phyloP scores from a whole-genome alignment of 2,113 vertebrate genomes.

The Corythornis cristatus region DNA sequence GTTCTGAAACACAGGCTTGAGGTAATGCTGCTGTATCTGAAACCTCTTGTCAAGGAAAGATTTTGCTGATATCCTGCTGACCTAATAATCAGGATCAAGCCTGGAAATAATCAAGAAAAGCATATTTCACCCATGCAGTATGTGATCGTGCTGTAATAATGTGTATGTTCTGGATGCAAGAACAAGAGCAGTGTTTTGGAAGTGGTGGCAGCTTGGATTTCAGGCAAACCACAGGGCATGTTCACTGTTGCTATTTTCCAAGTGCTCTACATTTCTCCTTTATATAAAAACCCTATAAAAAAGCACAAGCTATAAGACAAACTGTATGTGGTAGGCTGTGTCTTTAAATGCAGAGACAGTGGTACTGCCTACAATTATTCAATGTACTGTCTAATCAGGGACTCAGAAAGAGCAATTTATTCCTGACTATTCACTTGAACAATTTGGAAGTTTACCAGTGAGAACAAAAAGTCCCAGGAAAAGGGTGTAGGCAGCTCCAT shows the following conservation, averaged over 20 bases:
- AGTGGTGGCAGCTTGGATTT: slow-evolving; percentile 2
- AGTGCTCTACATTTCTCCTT: background rate
- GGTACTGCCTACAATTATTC: slow-evolving; percentile 7
- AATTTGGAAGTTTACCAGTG: slow-evolving; percentile 45
- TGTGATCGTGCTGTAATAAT: background rate
- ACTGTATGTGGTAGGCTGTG: background rate
- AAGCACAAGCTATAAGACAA: background rate
- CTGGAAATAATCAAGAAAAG: background rate
- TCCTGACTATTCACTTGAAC: slow-evolving; percentile 30
- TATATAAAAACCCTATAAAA: background rate
- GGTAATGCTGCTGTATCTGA: background rate
- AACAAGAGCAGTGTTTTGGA: slow-evolving; percentile 2
- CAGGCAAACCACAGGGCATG: background rate
- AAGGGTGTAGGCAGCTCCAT: slow-evolving; percentile 17
- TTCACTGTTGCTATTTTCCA: background rate
- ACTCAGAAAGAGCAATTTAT: slow-evolving; percentile 41
- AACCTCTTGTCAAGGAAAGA: background rate
- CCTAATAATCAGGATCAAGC: background rate
- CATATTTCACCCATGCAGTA: background rate
- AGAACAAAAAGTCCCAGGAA: slow-evolving; percentile 32
- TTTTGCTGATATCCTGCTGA: background rate
- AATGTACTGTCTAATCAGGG: background rate
- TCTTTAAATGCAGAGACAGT: slow-evolving; percentile 6
- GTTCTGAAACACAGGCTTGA: background rate
- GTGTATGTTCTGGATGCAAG: background rate